Conservation (phyloP, 2,888 invertebrate genomes). For the Perizoma affinitatum region DNA sequence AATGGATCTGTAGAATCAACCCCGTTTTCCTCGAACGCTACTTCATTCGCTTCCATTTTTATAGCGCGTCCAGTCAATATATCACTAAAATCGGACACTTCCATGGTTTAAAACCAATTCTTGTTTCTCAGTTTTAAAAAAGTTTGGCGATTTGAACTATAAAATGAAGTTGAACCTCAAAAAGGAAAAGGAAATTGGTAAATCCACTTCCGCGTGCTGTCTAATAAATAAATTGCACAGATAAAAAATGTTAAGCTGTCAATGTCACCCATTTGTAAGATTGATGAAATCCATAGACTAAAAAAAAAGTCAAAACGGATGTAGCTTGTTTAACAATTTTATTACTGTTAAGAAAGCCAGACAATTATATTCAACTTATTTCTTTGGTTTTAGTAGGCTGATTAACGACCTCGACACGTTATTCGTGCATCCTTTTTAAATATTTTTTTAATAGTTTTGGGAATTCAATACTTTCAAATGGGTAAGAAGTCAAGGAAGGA, state of each 20-base stretch:
- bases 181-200: slow-evolving; percentile 67
- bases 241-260: slow-evolving; percentile 10
- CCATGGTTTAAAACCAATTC: slow-evolving; percentile 53
- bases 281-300: no score
- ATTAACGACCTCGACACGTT: no score
- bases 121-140: slow-evolving; percentile 38
- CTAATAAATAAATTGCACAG: slow-evolving; percentile 33
- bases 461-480: no score
- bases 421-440: no score
- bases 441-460: no score
- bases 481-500: no score
- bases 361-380: background rate
- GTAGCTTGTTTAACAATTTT: background rate
- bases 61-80: slow-evolving; percentile 69
- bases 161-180: slow-evolving; percentile 21
- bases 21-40: slow-evolving; percentile 57
- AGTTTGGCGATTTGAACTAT: slow-evolving; percentile 36
- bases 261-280: no score
- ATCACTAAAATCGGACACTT: slow-evolving; percentile 73
- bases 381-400: background rate
- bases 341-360: background rate
- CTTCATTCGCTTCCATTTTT: slow-evolving; percentile 74
- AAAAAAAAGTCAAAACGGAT: no score
- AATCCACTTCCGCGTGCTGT: slow-evolving; percentile 78
- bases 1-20: slow-evolving; percentile 63